Evolutionary conservation across 2,113 vertebrate genomes (phyloP), one percentile per base, ranked within the genome.

Genomic region (Agapornis roseicollis): DNA sequence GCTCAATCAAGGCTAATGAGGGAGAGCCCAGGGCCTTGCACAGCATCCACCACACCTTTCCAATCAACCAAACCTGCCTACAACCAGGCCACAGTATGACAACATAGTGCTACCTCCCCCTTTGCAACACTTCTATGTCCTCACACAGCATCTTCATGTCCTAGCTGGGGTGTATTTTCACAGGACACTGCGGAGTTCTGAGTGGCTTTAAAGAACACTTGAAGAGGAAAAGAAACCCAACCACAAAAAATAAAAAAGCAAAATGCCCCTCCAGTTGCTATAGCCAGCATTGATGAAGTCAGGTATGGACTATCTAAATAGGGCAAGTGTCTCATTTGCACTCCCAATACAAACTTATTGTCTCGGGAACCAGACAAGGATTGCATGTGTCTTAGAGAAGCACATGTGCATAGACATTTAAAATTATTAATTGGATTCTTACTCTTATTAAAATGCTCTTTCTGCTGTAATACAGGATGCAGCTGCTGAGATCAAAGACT

Each of bases 401-500:
- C 74, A 31, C 44, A 46, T 25, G 41, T 5, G 23, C 64, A 42
- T 17, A 47, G 39, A 49, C 82, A n/a, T 72, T 88, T 58, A 65
- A 58, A 66, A 56, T 80, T 55, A 77, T 89, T 82, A 80, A 91
- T 42, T 2, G 0, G 41, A 69, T 82, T 16, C 42, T 91, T 49
- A 17, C 61, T 37, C 37, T 42, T 73, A 19, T 35, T 20, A 82
- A 93, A 93, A 82, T 13, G 22, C 72, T 77, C n/a, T 63, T 79
- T 6, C 47, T 64, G 85, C 85, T 84, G 76, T n/a, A 60, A 28
- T 7, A 18, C 68, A 83, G 94, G 88, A 80, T 63, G 58, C 60
- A 71, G 90, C 15, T 9, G 7, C 42, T 3, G 74, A 94, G 91
- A 95, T 95, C 91, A 95, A 89, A 96, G 91, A 23, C 86, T 79